A percentile compares a stretch with the other conserved stretches of the same genome.
These are phyloP conservation scores for Notiomystis cincta DNA, from an alignment of 2,113 vertebrate genomes.

Conservation along the genomic window DNA sequence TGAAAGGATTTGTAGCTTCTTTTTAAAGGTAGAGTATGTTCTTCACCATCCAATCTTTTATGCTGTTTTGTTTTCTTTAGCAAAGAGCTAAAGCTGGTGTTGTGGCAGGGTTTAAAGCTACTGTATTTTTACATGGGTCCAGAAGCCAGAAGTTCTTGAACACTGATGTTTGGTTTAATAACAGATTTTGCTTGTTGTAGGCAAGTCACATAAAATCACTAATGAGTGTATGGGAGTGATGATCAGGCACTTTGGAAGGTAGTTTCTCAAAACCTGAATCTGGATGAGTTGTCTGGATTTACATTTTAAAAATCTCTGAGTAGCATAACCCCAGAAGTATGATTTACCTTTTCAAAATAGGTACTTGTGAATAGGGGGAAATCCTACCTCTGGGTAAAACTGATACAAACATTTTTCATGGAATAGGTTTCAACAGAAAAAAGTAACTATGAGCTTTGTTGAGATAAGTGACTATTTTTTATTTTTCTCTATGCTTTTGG, in stretches of 20 bases:
- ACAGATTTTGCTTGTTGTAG: neutral
- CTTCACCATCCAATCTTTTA: neutral
- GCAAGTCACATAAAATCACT: neutral
- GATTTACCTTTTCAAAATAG: neutral
- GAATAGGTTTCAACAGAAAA: neutral
- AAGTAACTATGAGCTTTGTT: neutral
- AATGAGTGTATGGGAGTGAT: fast-evolving
- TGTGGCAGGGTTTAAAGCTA: neutral
- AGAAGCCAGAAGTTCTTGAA: neutral
- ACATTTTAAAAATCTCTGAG: neutral
- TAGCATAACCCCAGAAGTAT: neutral
- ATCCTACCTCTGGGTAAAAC: neutral
- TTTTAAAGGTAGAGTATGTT: neutral
- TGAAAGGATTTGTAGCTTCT: neutral
- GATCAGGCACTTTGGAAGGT: neutral
- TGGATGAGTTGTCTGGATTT: neutral
- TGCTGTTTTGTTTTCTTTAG: neutral
- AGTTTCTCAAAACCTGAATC: neutral
- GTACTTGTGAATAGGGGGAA: neutral
- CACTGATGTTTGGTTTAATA: neutral
- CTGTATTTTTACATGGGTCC: neutral
- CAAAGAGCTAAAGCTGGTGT: neutral
- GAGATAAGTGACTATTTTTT: neutral
- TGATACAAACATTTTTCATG: neutral
- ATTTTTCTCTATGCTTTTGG: neutral